Percentiles rank a stretch among this genome's conserved stretches.
phyloP scores from a whole-genome alignment of 1,140 invertebrate species.

The Neodiprion pinetum region DNA sequence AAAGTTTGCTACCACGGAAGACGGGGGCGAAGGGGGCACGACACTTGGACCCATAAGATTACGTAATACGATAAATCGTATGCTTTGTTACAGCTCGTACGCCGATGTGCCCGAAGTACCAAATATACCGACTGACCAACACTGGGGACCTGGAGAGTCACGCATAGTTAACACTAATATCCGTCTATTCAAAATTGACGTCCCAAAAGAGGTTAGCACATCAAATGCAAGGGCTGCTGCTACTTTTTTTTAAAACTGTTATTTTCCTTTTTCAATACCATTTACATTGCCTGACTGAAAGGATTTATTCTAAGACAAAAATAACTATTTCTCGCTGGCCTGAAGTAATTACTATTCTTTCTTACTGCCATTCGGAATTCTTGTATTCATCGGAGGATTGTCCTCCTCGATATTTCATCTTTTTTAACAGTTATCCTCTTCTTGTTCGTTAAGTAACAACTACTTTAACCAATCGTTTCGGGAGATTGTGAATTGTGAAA shows the following conservation, averaged over 20 bases:
- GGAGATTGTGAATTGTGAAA: neutral
- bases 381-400: neutral
- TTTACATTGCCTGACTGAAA: slow-evolving; percentile 3
- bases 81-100: neutral
- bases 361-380: neutral
- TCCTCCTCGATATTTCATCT: neutral
- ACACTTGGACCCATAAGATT: too few species aligned
- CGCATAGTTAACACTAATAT: slow-evolving; percentile 52
- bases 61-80: too few species aligned
- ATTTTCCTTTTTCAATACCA: neutral
- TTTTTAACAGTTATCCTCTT: slow-evolving; percentile 5
- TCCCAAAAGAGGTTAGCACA: slow-evolving; percentile 49
- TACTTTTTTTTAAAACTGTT: too few species aligned
- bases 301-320: slow-evolving; percentile 11
- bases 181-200: slow-evolving; percentile 60
- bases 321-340: neutral
- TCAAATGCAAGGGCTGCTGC: neutral
- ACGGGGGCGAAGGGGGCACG: too few species aligned
- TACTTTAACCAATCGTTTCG: too few species aligned
- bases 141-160: slow-evolving; percentile 58
- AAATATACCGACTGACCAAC: slow-evolving; percentile 40
- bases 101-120: slow-evolving; percentile 15
- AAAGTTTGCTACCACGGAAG: too few species aligned
- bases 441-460: neutral
- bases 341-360: neutral